These are phyloP conservation scores for Artibeus lituratus DNA, from an alignment of 2,797 vertebrate species.

Conservation along the genomic window DNA sequence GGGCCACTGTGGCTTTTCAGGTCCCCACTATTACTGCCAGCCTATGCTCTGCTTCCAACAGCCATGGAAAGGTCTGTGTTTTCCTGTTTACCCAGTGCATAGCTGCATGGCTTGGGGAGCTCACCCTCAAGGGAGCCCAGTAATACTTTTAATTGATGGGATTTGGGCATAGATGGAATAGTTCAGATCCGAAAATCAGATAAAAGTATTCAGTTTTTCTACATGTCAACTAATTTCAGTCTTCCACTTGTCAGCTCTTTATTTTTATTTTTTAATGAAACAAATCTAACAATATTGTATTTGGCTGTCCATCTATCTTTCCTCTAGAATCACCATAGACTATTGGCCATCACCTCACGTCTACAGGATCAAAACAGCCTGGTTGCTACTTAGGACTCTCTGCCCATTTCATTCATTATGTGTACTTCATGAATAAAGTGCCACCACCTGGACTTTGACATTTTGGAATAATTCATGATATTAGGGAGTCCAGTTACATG, in stretches of 20 bases:
- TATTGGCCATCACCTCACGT: neutral
- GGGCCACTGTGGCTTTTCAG: neutral
- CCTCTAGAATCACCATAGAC: neutral
- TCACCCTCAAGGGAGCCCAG: neutral
- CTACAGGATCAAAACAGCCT: neutral
- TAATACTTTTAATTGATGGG: neutral
- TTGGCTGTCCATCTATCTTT: neutral
- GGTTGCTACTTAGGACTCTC: neutral
- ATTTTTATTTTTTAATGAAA: neutral
- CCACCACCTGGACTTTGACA: neutral
- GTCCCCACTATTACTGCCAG: neutral
- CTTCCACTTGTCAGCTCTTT: neutral
- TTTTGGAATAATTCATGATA: neutral
- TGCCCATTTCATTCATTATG: neutral
- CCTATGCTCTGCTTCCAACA: neutral
- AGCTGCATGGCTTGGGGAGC: neutral
- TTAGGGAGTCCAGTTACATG: neutral
- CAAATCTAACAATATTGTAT: neutral
- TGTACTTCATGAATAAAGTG: neutral
- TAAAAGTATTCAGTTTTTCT: neutral
- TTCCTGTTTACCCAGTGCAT: neutral
- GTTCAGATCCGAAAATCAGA: neutral
- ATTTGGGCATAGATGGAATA: neutral
- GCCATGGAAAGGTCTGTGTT: neutral
- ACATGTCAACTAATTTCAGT: neutral